Conservation (phyloP, 2,888 invertebrate species). For the Ormia ochracea region DNA sequence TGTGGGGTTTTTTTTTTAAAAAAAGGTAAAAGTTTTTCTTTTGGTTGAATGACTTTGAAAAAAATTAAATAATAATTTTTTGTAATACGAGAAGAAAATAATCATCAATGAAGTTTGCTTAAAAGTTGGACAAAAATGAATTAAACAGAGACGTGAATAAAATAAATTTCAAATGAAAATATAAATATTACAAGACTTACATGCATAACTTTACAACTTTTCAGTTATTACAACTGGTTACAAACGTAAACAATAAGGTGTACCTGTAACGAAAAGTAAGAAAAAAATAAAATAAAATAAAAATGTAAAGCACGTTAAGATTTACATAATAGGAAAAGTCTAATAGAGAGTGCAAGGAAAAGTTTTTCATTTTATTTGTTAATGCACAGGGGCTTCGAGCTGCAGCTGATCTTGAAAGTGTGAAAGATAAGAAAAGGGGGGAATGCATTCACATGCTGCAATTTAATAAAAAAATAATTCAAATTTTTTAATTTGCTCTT, state of each 20-base stretch:
- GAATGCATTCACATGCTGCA: too few species aligned
- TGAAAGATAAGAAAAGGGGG: too few species aligned
- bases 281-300: neutral
- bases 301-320: neutral
- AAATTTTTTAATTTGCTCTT: too few species aligned
- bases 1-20: neutral
- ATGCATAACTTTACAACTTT: slow-evolving; percentile 1
- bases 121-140: slow-evolving; percentile 5
- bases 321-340: neutral
- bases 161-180: slow-evolving; percentile 13
- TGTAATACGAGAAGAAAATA: neutral
- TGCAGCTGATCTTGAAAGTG: too few species aligned
- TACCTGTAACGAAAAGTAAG: slow-evolving; percentile 26
- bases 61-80: slow-evolving; percentile 40
- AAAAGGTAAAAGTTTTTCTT: slow-evolving; percentile 21
- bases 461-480: too few species aligned
- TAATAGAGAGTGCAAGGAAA: neutral
- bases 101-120: neutral
- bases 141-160: slow-evolving; percentile 39
- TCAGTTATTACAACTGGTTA: neutral
- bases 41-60: neutral
- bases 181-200: slow-evolving; percentile 30
- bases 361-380: too few species aligned
- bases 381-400: too few species aligned
- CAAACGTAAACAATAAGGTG: neutral